Conservation (phyloP, 2,113 vertebrate species). For the Leucopternis melanops region DNA sequence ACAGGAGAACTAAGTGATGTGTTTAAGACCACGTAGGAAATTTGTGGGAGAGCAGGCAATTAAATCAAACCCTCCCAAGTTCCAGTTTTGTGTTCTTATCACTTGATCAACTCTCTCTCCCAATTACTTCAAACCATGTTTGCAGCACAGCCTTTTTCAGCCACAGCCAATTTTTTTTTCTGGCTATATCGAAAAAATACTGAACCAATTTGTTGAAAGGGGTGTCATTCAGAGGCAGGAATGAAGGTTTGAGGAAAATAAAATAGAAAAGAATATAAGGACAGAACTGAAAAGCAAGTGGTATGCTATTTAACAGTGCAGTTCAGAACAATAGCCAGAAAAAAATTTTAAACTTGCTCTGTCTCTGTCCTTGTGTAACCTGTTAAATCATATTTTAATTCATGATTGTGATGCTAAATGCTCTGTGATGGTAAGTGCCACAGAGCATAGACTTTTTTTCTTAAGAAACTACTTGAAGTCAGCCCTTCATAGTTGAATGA, state of each 20-base stretch:
- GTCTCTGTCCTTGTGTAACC: background rate
- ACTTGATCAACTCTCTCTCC: background rate
- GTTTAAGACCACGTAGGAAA: background rate
- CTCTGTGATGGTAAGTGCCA: background rate
- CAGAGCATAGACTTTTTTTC: background rate
- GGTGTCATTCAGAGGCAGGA: background rate
- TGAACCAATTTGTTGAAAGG: background rate
- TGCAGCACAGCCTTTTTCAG: background rate
- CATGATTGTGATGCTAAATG: background rate
- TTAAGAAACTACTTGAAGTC: background rate
- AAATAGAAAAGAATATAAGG: background rate
- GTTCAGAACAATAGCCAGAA: background rate
- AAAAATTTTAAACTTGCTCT: background rate
- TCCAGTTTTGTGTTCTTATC: background rate
- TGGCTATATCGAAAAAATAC: background rate
- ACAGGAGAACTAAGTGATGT: background rate
- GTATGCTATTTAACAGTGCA: background rate
- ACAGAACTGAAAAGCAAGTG: background rate
- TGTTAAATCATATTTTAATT: background rate
- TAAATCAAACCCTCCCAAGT: background rate
- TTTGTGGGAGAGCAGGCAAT: background rate
- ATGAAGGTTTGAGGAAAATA: background rate
- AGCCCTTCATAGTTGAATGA: background rate
- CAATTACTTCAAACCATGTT: background rate
- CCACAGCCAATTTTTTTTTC: background rate